These are phyloP conservation scores for Rhagonycha fulva DNA, from an alignment of 2,888 invertebrate species.

Conservation along the genomic window DNA sequence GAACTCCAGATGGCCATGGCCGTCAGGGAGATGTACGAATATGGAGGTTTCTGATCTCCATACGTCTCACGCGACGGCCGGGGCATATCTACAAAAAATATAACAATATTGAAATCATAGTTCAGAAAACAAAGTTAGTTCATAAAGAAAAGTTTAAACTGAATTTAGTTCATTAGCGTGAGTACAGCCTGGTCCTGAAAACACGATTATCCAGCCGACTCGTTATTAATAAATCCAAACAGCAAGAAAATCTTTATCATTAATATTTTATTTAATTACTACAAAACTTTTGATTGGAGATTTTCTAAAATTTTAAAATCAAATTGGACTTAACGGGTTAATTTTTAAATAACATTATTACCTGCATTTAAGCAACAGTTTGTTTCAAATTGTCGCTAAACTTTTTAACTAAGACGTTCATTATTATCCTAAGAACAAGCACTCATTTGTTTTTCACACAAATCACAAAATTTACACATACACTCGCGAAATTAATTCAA, in stretches of 20 bases:
- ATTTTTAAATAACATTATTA: background rate
- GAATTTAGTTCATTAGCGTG: background rate
- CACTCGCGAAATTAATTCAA: background rate
- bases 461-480: background rate
- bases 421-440: background rate
- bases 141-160: background rate
- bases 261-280: background rate
- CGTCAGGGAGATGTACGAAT: constrained; percentile 95
- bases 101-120: background rate
- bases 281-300: background rate
- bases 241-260: constrained; percentile 37
- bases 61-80: constrained; percentile 93
- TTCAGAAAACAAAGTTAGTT: background rate
- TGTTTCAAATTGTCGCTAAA: constrained; percentile 4
- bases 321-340: background rate
- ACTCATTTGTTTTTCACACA: background rate
- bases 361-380: constrained; percentile 19
- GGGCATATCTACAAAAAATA: constrained; percentile 67
- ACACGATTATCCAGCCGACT: constrained; percentile 39
- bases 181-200: constrained; percentile 35
- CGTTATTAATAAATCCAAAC: constrained; percentile 39
- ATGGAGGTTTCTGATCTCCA: constrained; percentile 97
- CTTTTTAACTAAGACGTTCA: background rate
- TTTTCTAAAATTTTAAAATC: background rate
- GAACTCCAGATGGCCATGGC: constrained; percentile 99